Conservation (phyloP, 2,113 vertebrate species). For the Amblyopsis rosae region DNA sequence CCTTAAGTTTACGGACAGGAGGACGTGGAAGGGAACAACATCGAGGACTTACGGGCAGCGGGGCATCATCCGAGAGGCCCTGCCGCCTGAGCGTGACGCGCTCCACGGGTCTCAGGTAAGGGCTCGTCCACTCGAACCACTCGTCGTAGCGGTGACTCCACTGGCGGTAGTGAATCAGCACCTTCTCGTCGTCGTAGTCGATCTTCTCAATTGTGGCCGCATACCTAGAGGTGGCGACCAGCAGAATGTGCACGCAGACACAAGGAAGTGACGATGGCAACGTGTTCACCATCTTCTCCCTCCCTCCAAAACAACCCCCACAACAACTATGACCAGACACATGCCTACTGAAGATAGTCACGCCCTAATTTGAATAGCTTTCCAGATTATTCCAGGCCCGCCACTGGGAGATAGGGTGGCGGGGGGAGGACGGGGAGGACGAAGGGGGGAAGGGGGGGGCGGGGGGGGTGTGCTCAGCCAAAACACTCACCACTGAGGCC, state of each 20-base stretch:
- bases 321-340: too few relatives aligned
- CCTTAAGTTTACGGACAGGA: too few relatives aligned
- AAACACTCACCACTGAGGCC: too few relatives aligned
- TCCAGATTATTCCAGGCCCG: constrained; percentile 9
- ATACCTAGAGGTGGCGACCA: constrained; percentile 77
- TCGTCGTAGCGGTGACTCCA: constrained; percentile 99
- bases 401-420: not conserved
- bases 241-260: too few relatives aligned
- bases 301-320: too few relatives aligned
- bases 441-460: too few relatives aligned
- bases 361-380: not conserved
- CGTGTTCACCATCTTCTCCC: too few relatives aligned
- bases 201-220: constrained; percentile 94
- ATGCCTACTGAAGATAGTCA: not conserved
- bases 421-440: too few relatives aligned
- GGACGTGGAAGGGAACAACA: too few relatives aligned
- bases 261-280: too few relatives aligned
- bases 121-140: constrained; percentile 98
- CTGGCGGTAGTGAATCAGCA: constrained; percentile 96
- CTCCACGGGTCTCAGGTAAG: constrained; percentile 93
- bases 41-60: constrained; percentile 84
- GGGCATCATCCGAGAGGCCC: constrained; percentile 85
- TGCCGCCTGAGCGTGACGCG: constrained; percentile 92
- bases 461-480: too few relatives aligned
- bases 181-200: constrained; percentile 92